Percentiles rank a stretch among this genome's conserved stretches.
phyloP scores from a whole-genome alignment of 2,797 vertebrate species.

The Anguilla obscura region DNA sequence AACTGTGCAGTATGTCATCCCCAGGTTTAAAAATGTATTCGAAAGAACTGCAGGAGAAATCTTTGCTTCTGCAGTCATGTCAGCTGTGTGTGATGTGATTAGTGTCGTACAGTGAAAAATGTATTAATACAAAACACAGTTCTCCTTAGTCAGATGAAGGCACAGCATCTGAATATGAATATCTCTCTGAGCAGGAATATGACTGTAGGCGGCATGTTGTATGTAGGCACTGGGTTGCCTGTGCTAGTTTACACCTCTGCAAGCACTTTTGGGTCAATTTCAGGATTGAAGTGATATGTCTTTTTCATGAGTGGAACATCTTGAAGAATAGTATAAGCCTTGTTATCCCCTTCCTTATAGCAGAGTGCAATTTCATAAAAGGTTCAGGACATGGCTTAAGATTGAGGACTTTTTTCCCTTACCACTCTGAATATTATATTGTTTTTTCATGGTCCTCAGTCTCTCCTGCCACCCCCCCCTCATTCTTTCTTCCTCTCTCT shows the following conservation, averaged over 20 bases:
- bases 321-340: background rate
- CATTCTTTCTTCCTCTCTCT: conserved; percentile 5
- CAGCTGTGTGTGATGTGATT: background rate
- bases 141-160: background rate
- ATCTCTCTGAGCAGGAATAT: background rate
- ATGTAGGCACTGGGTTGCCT: background rate
- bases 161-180: background rate
- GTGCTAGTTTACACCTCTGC: background rate
- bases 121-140: background rate
- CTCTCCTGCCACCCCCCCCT: background rate
- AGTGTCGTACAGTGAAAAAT: background rate
- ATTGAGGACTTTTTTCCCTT: background rate
- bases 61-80: background rate
- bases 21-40: background rate
- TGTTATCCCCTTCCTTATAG: background rate
- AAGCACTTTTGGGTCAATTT: background rate
- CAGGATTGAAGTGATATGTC: background rate
- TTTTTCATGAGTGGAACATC: background rate
- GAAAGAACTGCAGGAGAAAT: background rate
- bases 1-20: background rate
- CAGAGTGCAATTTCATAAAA: background rate
- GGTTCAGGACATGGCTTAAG: background rate
- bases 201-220: background rate
- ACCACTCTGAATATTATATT: background rate
- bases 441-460: background rate